Evolutionary conservation across 2,888 invertebrate species (phyloP), one percentile per base, ranked within the genome.

Genomic region (Fragum fragum): DNA sequence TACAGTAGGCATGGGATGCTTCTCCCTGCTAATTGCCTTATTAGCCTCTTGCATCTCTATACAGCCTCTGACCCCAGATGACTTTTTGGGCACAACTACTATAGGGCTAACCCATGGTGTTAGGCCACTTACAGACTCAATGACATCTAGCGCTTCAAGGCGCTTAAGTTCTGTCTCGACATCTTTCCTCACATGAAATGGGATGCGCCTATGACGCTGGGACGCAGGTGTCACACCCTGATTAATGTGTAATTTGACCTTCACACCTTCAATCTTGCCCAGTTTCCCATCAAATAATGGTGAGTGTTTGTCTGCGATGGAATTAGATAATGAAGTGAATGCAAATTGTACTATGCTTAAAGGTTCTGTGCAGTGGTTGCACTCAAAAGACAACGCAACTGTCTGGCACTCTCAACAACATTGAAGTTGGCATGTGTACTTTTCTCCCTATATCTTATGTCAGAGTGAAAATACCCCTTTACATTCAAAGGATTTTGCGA

Each of bases 31-130:
- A 23, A 89, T 83, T 0, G 87, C 88, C 32, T 73, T 79, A 68
- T 90, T 88, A 2, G 86, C 63, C 69, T 76, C 69, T 36, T 81
- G 61, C 89, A 89, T 88, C 59, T 90, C 88, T 1, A 88, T 80
- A 72, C 88, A 90, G 7, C 90, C 57, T 26, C 88, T 21, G 7
- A 89, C 80, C 52, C 84, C 78, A 1, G 55, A 66, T 36, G 89
- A 87, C 74, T 9, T 81, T 79, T 88, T 87, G 1, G 89, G 88
- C 21, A 85, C 89, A 11, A 86, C 80, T 1, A 90, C 88, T 0
- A 90, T 83, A 5, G 87, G 88, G 28, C 87, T 86, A 3, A 91
- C 88, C 89, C 90, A 91, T 9, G 89, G 88, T n/a, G 90, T 89
- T 18, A 86, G 90, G 1, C 88, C 90, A 57, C 76, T 83, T 32